Evolutionary conservation across 2,113 vertebrate genomes (phyloP), one percentile per base, ranked within the genome.

Genomic region (Lophura nycthemera): DNA sequence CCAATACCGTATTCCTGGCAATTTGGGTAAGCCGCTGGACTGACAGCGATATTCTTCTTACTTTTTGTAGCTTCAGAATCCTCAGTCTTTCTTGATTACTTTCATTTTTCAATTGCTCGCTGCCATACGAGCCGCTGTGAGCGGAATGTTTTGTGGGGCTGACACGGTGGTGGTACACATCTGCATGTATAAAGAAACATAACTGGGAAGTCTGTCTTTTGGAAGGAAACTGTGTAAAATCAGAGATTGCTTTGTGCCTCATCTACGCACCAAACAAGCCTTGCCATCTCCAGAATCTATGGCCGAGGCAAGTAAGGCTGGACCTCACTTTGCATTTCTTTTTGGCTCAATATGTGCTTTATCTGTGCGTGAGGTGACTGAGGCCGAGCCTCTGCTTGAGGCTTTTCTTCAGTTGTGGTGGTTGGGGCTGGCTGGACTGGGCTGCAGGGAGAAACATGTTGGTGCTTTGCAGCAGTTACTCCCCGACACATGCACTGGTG

Each of bases 231-330:
- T 6, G 2, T 0, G 0, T 74, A 10, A 91, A 94, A 45, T 67
- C 32, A 38, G 56, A 50, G 75, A 10, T 74, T 89, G 52, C 40
- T 67, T 60, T 4, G 1, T 63, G 45, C 40, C 40, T 77, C 36
- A 22, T 45, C 40, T 43, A 45, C 0, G 0, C 0, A 0, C 47
- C 86, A 56, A 83, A 56, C 24, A 22, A 73, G 42, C 18, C 40
- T 89, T 73, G 20, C 50, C 50, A 24, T 72, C 2, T 0, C 16
- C 27, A 24, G 73, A 38, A 61, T 47, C 71, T 83, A 5, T 5
- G 5, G 17, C 24, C 15, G 38, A 32, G 70, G 65, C 66, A 24
- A 1, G 1, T 56, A 73, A 40, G 48, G 42, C 45, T 66, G 79
- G 63, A 18, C 64, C 38, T 90, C 77, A 48, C 42, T 15, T 40